Evolutionary conservation across 1,140 invertebrate genomes (phyloP).

Genomic region (Brachionus rotundiformis): DNA sequence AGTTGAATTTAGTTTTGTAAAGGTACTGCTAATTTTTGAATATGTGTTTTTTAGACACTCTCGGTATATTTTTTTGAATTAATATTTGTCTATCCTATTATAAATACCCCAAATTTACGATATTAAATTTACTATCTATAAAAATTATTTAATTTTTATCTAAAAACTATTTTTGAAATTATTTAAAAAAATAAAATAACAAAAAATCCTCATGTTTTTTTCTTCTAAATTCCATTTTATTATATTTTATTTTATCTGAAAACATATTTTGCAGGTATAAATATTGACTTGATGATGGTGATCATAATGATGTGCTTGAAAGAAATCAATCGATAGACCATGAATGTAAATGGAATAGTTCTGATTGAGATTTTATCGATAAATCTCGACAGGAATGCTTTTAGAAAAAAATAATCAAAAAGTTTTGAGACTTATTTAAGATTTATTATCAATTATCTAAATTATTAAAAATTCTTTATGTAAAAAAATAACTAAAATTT

Average conservation of each 20-base stretch:
- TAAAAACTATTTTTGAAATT: too few relatives aligned
- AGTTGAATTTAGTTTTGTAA: background rate
- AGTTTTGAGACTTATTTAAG: too few relatives aligned
- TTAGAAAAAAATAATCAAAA: background rate
- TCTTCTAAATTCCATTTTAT: background rate
- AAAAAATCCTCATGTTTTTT: background rate
- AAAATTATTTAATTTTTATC: background rate
- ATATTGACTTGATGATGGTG: background rate
- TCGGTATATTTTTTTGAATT: background rate
- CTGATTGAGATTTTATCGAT: background rate
- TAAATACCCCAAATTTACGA: background rate
- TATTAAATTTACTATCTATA: background rate
- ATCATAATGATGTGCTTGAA: background rate
- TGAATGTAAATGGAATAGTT: background rate
- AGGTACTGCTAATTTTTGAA: slow-evolving; percentile 2
- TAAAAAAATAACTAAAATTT: too few relatives aligned
- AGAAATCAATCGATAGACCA: background rate
- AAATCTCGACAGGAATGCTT: background rate
- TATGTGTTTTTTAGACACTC: background rate
- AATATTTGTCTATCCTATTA: slow-evolving; percentile 2
- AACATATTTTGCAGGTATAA: background rate
- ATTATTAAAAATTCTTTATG: too few relatives aligned
- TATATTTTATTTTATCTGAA: background rate
- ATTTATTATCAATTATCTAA: too few relatives aligned
- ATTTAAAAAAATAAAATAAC: too few relatives aligned